Percentiles rank a stretch among this genome's conserved stretches.
Conservation (phyloP, 2,888 invertebrate species). For the Diabrotica balteata region DNA sequence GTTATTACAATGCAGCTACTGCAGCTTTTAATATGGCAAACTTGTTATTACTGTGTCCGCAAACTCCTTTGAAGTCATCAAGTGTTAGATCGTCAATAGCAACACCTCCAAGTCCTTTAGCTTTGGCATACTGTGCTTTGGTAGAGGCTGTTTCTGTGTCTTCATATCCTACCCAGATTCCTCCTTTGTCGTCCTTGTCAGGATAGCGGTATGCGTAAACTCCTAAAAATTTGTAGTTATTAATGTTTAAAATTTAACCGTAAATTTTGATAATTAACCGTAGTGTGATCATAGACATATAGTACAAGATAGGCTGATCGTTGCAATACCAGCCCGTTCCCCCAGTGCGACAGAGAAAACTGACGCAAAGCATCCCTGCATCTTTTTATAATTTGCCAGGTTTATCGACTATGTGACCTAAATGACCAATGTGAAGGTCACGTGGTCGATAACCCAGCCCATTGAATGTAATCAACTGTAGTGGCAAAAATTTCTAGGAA, state of each 20-base stretch:
- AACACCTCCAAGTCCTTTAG: slow-evolving; percentile 78
- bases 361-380: too few relatives aligned
- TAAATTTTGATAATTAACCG: too few relatives aligned
- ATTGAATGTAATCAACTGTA: too few relatives aligned
- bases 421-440: neutral
- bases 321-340: too few relatives aligned
- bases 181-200: slow-evolving; percentile 68
- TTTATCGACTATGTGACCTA: too few relatives aligned
- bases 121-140: slow-evolving; percentile 75
- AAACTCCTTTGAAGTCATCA: slow-evolving; percentile 81
- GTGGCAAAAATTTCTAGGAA: too few relatives aligned
- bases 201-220: slow-evolving; percentile 79
- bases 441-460: neutral
- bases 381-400: too few relatives aligned
- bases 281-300: too few relatives aligned
- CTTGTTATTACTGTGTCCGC: slow-evolving; percentile 76
- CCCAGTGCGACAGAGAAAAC: too few relatives aligned
- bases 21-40: slow-evolving; percentile 78
- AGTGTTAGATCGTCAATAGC: slow-evolving; percentile 75
- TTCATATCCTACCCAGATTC: slow-evolving; percentile 83
- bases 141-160: slow-evolving; percentile 79
- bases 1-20: slow-evolving; percentile 42
- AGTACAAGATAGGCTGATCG: neutral
- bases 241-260: too few relatives aligned
- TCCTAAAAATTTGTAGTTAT: slow-evolving; percentile 59